phyloP scores from a whole-genome alignment of 1,140 invertebrate species.

The Nomia melanderi region DNA sequence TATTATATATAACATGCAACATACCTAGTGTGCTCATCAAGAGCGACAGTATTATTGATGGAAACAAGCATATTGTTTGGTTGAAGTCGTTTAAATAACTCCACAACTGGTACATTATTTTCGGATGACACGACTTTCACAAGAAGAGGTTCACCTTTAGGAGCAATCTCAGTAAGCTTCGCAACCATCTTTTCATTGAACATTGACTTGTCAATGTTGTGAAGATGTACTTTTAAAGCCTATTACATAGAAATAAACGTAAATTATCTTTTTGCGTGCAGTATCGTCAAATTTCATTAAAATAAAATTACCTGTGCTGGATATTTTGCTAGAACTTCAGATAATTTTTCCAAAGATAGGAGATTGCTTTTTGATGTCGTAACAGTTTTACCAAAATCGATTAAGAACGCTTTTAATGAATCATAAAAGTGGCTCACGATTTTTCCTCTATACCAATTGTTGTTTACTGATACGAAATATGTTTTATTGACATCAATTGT shows the following conservation, averaged over 20 bases:
- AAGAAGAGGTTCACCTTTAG: constrained; percentile 76
- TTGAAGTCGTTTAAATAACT: constrained; percentile 83
- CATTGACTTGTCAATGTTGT: constrained; percentile 78
- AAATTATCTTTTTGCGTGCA: not conserved
- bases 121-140: constrained; percentile 70
- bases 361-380: constrained; percentile 64
- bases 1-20: no score
- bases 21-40: constrained; percentile 69
- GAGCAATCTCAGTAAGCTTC: constrained; percentile 78
- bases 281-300: not conserved
- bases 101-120: constrained; percentile 77
- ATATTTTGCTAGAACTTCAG: constrained; percentile 71
- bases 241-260: constrained; percentile 59
- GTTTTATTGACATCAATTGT: constrained; percentile 60
- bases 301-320: constrained; percentile 69
- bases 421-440: constrained; percentile 65
- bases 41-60: constrained; percentile 83
- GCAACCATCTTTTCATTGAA: constrained; percentile 76
- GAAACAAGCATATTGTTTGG: constrained; percentile 83
- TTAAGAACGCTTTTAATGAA: constrained; percentile 71
- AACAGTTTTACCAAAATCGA: constrained; percentile 79
- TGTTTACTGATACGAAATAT: constrained; percentile 73
- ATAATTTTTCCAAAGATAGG: constrained; percentile 73
- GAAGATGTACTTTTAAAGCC: constrained; percentile 81
- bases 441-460: constrained; percentile 72